Conservation (phyloP, 2,797 vertebrate genomes). For the Pseudotriccus pelzelni region DNA sequence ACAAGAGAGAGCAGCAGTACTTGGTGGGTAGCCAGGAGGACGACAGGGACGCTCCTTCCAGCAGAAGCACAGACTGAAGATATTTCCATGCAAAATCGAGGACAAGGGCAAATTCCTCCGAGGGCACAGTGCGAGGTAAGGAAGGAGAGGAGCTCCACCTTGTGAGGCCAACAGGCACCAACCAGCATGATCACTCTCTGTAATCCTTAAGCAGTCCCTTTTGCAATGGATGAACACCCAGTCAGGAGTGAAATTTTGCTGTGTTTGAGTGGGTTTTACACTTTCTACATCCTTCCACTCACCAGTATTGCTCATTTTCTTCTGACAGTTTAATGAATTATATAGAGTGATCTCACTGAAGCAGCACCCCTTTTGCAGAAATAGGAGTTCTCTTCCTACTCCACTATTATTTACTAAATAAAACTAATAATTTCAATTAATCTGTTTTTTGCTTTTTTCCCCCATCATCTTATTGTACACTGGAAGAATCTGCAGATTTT, state of each 20-base stretch:
- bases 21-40: neutral
- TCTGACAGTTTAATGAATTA: neutral
- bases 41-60: neutral
- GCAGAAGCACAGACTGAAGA: neutral
- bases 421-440: neutral
- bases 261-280: neutral
- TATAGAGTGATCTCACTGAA: neutral
- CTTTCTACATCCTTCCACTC: neutral
- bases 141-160: neutral
- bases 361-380: neutral
- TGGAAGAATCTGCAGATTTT: neutral
- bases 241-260: neutral
- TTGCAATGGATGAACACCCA: fast-evolving
- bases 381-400: neutral
- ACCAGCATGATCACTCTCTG: fast-evolving
- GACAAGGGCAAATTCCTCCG: neutral
- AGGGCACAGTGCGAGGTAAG: neutral
- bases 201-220: neutral
- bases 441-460: neutral
- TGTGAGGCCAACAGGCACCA: neutral
- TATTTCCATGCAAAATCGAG: neutral
- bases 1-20: fast-evolving
- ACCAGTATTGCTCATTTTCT: neutral
- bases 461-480: neutral
- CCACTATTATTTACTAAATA: neutral